These are phyloP conservation scores for Drosophila ogumai DNA, from an alignment of 1,140 invertebrate genomes.

Conservation along the genomic window DNA sequence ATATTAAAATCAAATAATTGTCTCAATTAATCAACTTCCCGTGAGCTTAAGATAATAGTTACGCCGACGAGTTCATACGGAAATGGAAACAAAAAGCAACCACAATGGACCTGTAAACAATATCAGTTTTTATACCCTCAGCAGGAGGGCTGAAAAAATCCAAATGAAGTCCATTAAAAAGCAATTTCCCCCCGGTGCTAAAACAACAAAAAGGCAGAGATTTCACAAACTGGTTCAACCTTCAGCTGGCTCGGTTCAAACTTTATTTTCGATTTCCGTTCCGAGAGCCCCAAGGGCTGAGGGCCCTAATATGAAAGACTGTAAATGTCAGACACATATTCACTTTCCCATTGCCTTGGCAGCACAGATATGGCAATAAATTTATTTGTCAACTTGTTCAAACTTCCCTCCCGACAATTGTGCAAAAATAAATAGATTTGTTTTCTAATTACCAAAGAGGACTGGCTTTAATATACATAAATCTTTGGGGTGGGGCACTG, in stretches of 20 bases:
- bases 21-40: neutral
- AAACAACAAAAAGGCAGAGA: constrained; percentile 26
- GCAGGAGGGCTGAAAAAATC: constrained; percentile 14
- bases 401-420: constrained; percentile 38
- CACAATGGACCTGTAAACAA: constrained; percentile 5
- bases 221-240: constrained; percentile 46
- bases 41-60: neutral
- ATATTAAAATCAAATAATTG: neutral
- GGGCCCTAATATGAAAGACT: constrained; percentile 32
- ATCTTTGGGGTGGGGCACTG: neutral
- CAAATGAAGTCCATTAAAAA: constrained; percentile 60
- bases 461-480: constrained; percentile 34
- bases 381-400: constrained; percentile 46
- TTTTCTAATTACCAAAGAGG: constrained; percentile 50
- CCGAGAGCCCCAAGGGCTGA: constrained; percentile 30
- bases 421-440: constrained; percentile 29
- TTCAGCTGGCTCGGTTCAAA: constrained; percentile 46
- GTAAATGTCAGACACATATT: constrained; percentile 47
- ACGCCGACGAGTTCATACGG: neutral
- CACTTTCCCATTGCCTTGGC: constrained; percentile 42
- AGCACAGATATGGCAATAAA: constrained; percentile 37
- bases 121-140: constrained; percentile 28
- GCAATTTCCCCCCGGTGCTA: constrained; percentile 49
- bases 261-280: constrained; percentile 63
- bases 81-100: neutral